A percentile compares a stretch with the other conserved stretches of the same genome.
These are phyloP conservation scores for Oncorhynchus mykiss DNA, from an alignment of 2,113 vertebrate species.

Conservation along the genomic window DNA sequence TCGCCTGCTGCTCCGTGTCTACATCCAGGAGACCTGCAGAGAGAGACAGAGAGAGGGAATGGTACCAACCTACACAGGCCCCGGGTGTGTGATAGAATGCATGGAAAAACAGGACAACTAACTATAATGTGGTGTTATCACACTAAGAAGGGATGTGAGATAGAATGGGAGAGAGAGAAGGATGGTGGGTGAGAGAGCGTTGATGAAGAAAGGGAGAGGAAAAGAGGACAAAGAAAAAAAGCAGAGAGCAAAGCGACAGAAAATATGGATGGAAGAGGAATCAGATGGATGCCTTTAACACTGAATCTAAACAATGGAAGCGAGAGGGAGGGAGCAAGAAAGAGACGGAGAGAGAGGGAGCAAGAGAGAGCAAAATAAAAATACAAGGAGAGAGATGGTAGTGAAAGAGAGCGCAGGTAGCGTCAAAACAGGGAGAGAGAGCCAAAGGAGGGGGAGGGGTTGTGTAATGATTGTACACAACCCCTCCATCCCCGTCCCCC, in stretches of 20 bases:
- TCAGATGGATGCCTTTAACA: too few species aligned
- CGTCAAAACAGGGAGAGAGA: conserved; percentile 8
- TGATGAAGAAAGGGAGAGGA: neutral
- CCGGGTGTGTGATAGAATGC: conserved; percentile 17
- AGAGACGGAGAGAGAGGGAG: neutral
- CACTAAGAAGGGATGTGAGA: neutral
- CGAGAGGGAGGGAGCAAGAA: neutral
- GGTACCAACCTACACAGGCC: neutral
- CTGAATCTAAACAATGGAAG: neutral
- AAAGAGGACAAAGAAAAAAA: neutral
- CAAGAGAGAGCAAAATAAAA: neutral
- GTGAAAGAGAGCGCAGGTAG: conserved; percentile 19
- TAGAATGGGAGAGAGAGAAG: neutral
- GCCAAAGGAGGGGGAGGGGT: conserved; percentile 4
- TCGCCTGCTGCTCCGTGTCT: conserved; percentile 67
- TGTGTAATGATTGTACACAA: conserved; percentile 18
- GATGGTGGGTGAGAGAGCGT: neutral
- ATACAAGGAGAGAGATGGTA: conserved; percentile 6
- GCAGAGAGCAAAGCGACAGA: neutral
- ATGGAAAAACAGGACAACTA: neutral
- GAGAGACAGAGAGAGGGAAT: conserved; percentile 20
- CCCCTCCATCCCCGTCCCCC: neutral
- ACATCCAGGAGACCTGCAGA: conserved; percentile 79
- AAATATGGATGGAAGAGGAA: too few species aligned
- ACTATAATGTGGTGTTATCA: neutral